phyloP scores from a whole-genome alignment of 2,797 vertebrate genomes.

The Delichon dasypus region DNA sequence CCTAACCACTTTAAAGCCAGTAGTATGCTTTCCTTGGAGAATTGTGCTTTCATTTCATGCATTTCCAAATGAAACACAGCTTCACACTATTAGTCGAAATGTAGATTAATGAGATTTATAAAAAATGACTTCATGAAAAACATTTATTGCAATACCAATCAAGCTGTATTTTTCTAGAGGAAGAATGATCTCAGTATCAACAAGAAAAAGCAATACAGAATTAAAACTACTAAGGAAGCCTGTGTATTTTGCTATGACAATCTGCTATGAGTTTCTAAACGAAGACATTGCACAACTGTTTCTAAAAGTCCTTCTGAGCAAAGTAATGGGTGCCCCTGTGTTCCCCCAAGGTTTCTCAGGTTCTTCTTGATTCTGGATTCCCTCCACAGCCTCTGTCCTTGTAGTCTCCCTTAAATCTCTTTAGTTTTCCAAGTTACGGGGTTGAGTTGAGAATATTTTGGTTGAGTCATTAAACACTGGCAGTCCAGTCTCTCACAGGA shows the following conservation, averaged over 20 bases:
- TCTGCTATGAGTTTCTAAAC: not conserved
- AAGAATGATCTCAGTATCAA: not conserved
- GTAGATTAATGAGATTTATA: not conserved
- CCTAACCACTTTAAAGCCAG: constrained; percentile 16
- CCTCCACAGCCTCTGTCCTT: not conserved
- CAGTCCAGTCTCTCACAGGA: too few species aligned
- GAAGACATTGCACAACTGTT: not conserved
- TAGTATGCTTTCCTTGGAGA: not conserved
- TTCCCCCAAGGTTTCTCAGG: not conserved
- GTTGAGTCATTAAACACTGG: not conserved
- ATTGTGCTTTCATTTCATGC: not conserved
- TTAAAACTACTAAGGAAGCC: not conserved
- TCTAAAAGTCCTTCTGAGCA: not conserved
- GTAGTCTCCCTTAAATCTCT: not conserved
- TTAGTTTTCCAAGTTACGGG: not conserved
- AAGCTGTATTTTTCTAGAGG: not conserved
- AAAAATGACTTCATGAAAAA: constrained; percentile 13
- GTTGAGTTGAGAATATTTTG: not conserved
- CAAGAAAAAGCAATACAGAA: not conserved
- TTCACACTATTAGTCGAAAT: constrained; percentile 23
- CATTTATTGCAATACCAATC: not conserved
- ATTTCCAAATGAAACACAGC: not conserved
- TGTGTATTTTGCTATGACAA: not conserved
- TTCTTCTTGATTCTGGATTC: not conserved
- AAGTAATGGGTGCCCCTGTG: fast-evolving